Percentiles rank a stretch among this genome's conserved stretches.
phyloP scores from a whole-genome alignment of 2,797 vertebrate genomes.

The Gymnopithys bicolor region DNA sequence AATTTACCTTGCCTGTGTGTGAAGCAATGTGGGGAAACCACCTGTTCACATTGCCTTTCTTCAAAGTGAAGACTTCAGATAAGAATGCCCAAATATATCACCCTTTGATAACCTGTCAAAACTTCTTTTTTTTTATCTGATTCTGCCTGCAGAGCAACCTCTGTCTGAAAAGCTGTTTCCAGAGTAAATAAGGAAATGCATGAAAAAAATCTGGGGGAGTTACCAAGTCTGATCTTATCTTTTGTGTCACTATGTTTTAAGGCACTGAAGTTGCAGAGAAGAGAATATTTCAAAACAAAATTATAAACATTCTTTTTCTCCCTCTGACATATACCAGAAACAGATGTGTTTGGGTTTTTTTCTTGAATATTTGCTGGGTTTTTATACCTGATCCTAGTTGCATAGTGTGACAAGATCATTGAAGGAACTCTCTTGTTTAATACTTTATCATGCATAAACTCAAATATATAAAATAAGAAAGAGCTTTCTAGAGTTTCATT shows the following conservation, averaged over 20 bases:
- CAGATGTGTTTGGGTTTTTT: not conserved
- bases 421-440: not conserved
- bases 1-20: not conserved
- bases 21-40: not conserved
- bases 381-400: not conserved
- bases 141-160: constrained; percentile 14
- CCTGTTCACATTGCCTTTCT: not conserved
- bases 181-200: constrained; percentile 61
- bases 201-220: constrained; percentile 52
- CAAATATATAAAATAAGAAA: not conserved
- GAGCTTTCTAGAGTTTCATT: not conserved
- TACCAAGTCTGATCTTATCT: constrained; percentile 46
- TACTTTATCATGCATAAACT: not conserved
- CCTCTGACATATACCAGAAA: not conserved
- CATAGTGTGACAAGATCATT: not conserved
- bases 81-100: constrained; percentile 12
- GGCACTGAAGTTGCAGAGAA: constrained; percentile 2
- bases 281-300: not conserved
- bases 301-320: not conserved
- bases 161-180: constrained; percentile 33
- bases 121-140: not conserved
- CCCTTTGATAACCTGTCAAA: constrained; percentile 30
- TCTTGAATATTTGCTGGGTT: not conserved
- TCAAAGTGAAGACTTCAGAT: constrained; percentile 3
- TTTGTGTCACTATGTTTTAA: constrained; percentile 31